Conservation (phyloP, 2,113 vertebrate species). For the Malurus alboscapulatus region DNA sequence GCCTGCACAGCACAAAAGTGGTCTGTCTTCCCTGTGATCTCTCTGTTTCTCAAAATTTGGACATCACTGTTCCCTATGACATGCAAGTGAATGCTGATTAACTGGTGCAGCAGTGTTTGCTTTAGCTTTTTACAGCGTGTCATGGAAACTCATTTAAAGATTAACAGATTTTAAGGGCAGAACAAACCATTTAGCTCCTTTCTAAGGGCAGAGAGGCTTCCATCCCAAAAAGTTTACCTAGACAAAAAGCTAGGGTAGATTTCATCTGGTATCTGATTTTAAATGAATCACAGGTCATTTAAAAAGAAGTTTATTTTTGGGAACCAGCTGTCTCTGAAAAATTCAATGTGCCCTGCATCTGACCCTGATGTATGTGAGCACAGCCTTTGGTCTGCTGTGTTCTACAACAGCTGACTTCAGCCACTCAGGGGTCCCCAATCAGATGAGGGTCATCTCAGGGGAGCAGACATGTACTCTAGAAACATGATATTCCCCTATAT, state of each 20-base stretch:
- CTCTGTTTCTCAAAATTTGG: background rate
- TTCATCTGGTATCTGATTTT: background rate
- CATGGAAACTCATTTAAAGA: background rate
- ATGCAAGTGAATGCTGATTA: background rate
- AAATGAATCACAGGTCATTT: background rate
- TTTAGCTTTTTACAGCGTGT: background rate
- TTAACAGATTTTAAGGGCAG: background rate
- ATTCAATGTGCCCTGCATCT: background rate
- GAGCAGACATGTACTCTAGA: background rate
- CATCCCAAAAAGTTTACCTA: background rate
- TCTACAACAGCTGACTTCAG: slow-evolving; percentile 37
- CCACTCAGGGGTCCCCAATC: background rate
- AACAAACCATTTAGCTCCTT: background rate
- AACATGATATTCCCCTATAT: background rate
- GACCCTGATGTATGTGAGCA: slow-evolving; percentile 4
- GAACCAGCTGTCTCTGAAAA: slow-evolving; percentile 30
- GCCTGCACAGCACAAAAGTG: background rate
- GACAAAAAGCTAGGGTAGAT: background rate
- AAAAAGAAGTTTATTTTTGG: slow-evolving; percentile 28
- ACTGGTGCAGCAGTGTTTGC: background rate
- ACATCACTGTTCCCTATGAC: background rate
- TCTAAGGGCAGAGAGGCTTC: background rate
- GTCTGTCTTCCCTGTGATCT: fast-evolving
- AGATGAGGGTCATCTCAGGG: background rate
- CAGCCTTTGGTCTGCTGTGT: background rate